Conservation (phyloP, 92 coral and sea anemone genomes). For the Phenganax stokvisi region DNA sequence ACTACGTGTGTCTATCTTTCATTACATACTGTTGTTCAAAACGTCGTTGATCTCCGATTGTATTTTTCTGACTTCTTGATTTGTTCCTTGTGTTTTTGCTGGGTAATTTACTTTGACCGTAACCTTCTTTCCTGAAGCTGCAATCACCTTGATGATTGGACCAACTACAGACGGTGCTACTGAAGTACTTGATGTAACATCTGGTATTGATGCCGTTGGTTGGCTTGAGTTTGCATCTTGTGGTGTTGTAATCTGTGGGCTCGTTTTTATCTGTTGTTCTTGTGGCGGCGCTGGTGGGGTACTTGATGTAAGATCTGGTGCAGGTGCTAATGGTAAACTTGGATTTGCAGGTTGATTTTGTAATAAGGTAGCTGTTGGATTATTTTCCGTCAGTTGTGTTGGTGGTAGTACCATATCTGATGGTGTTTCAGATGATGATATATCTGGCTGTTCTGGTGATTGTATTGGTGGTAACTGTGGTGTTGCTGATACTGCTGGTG, state of each 20-base stretch:
- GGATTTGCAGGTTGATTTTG: not conserved
- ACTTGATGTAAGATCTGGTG: not conserved
- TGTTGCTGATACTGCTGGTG: not conserved
- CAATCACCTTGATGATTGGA: slow-evolving; percentile 16
- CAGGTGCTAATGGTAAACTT: not conserved
- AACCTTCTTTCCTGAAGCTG: not conserved
- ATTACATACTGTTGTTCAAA: slow-evolving; percentile 3
- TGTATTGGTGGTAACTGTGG: slow-evolving; percentile 18
- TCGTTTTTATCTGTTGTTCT: not conserved
- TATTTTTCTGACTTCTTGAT: not conserved
- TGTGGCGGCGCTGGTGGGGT: not conserved
- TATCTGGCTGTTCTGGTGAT: slow-evolving; percentile 41
- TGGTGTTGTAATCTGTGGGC: not conserved
- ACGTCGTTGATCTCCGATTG: slow-evolving; percentile 14
- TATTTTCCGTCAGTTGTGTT: not conserved
- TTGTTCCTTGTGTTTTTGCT: not conserved
- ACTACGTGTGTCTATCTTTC: not conserved
- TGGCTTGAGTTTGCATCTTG: not conserved
- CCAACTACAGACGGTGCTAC: slow-evolving; percentile 15
- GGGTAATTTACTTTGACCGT: not conserved
- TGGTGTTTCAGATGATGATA: slow-evolving; percentile 44
- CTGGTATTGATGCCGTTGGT: not conserved
- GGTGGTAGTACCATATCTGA: not conserved
- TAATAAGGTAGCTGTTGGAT: not conserved
- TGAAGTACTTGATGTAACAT: not conserved